Evolutionary conservation across 2,113 vertebrate genomes (phyloP).

Genomic region (Syrmaticus mikado): DNA sequence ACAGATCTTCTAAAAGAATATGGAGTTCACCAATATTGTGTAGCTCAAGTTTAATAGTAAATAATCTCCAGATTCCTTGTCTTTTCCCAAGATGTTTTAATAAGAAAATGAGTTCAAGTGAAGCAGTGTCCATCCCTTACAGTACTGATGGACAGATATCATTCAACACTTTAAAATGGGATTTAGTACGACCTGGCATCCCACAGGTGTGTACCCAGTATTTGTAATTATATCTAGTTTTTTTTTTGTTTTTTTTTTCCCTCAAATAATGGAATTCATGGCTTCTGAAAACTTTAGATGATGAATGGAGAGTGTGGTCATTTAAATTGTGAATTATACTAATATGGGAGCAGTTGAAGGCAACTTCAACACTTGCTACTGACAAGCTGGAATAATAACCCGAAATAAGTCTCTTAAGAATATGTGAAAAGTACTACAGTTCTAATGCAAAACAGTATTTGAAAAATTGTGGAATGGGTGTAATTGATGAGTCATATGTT

Average conservation of each 20-base stretch:
- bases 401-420: neutral
- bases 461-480: neutral
- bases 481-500: neutral
- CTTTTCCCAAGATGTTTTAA: neutral
- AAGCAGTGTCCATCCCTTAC: neutral
- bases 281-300: neutral
- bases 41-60: neutral
- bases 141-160: neutral
- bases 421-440: neutral
- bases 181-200: neutral
- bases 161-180: neutral
- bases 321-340: neutral
- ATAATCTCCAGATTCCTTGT: neutral
- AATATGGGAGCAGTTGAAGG: neutral
- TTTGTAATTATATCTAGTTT: neutral
- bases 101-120: neutral
- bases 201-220: neutral
- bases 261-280: neutral
- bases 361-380: neutral
- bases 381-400: neutral
- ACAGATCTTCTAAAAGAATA: neutral
- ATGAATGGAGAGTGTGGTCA: neutral
- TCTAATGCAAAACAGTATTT: neutral
- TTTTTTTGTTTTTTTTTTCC: neutral
- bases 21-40: neutral